Evolutionary conservation across 2,797 vertebrate species (phyloP).

Genomic region (Sebastes matsubarae): DNA sequence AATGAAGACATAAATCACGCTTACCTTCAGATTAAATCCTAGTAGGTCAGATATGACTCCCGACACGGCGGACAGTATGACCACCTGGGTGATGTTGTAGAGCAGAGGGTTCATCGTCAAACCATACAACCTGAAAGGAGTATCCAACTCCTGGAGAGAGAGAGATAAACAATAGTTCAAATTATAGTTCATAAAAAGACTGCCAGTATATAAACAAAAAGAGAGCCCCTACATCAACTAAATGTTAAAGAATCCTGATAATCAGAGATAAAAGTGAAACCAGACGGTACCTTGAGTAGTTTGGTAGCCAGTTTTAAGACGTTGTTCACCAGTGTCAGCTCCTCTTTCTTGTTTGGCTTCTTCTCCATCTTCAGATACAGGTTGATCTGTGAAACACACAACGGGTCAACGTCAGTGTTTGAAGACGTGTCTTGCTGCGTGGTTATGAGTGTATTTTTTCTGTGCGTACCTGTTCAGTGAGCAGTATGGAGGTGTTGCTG

Average conservation of each 20-base stretch:
- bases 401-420: rapidly evolving
- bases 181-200: neutral
- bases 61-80: constrained; percentile 97
- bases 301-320: constrained; percentile 98
- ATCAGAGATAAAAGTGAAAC: neutral
- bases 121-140: constrained; percentile 94
- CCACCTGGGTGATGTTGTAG: constrained; percentile 99
- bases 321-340: constrained; percentile 97
- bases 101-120: constrained; percentile 98
- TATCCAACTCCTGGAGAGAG: constrained; percentile 89
- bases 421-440: too few species aligned
- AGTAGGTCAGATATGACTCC: constrained; percentile 98
- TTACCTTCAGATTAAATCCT: constrained; percentile 98
- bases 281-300: constrained; percentile 90
- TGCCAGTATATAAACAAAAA: neutral
- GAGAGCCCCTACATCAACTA: neutral
- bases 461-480: constrained; percentile 92
- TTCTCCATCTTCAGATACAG: constrained; percentile 99
- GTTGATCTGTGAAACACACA: constrained; percentile 86
- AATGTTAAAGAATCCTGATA: neutral
- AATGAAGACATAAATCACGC: neutral
- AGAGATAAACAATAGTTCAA: neutral
- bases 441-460: rapidly evolving
- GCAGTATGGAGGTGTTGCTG: constrained; percentile 99
- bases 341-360: constrained; percentile 99